Evolutionary conservation across 2,797 vertebrate genomes (phyloP).

Genomic region (Yasuhikotakia modesta): DNA sequence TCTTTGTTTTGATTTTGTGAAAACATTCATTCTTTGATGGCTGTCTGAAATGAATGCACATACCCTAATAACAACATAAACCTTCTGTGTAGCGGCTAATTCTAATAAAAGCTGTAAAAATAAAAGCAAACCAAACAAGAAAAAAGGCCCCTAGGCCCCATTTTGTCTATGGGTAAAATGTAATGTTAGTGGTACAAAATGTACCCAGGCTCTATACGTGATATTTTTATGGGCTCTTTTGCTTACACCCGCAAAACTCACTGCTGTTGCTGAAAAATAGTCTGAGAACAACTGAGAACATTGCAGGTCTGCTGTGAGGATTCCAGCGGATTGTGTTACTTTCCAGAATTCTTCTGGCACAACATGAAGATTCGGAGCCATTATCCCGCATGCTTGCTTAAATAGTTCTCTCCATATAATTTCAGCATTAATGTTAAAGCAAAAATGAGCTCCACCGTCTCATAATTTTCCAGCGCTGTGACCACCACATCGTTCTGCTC

Average conservation of each 20-base stretch:
- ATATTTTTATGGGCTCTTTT: slow-evolving; percentile 54
- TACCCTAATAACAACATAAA: slow-evolving; percentile 20
- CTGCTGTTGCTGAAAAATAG: slow-evolving; percentile 48
- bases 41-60: neutral
- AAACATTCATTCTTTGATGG: slow-evolving; percentile 7
- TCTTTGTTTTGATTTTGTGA: slow-evolving; percentile 5
- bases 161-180: slow-evolving; percentile 35
- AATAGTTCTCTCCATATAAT: slow-evolving; percentile 55
- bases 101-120: slow-evolving; percentile 25
- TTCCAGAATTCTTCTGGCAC: slow-evolving; percentile 56
- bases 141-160: slow-evolving; percentile 3
- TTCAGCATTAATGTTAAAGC: slow-evolving; percentile 54
- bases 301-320: slow-evolving; percentile 50
- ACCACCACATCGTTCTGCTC: slow-evolving; percentile 50
- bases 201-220: slow-evolving; percentile 46
- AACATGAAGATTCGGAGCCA: slow-evolving; percentile 47
- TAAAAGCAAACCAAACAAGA: slow-evolving; percentile 42
- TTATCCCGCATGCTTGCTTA: slow-evolving; percentile 53
- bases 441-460: slow-evolving; percentile 52
- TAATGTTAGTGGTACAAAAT: slow-evolving; percentile 55
- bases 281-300: slow-evolving; percentile 38
- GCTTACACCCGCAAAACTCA: slow-evolving; percentile 54
- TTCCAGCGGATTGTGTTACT: slow-evolving; percentile 59
- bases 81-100: slow-evolving; percentile 8
- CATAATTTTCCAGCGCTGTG: slow-evolving; percentile 44